Base-by-base conservation (phyloP, 1,140 invertebrate species). In the Caenorhabditis brenneri region DNA sequence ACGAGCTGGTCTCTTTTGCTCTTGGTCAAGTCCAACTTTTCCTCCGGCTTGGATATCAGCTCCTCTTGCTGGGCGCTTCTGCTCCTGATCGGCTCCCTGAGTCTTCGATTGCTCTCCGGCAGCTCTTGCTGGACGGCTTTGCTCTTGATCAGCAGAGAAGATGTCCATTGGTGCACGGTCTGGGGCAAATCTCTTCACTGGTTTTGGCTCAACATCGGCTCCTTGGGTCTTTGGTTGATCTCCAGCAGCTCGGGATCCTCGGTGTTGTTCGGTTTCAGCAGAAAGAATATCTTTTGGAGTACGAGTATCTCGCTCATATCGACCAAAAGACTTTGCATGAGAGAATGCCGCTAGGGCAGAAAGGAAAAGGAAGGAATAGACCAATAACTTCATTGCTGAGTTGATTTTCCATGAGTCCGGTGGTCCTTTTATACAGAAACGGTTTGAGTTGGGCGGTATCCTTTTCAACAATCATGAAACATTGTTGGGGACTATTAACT, bases 311-410 rank as follows among this genome's bases (percentile, higher is more conserved):
- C 10, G 49, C n/a, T n/a, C n/a, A n/a, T n/a, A n/a, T n/a, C 19
- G 48, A 10, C 48, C 48, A 19, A 51, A 3, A 19, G 48, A 51
- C n/a, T 19, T 51, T 10, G 58, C 29, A 65, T 65, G 58, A 2
- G 58, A 65, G n/a, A 19, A 65, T 5, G 36, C 58, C 29, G 58
- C 58, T 4, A 65, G 19, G 10, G 31, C 58, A 31, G 58, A 33
- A 65, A 65, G 58, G 29, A 33, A 65, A 65, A 65, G 31, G 58
- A 65, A 65, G 29, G 58, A 36, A 19, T 27, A 65, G 31, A 65
- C 58, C 58, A 65, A 24, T n/a, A 65, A 65, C 58, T 65, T 65
- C 58, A 65, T 65, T 65, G 58, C 31, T 65, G 58, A 36, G 19
- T 36, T 65, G 58, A 65, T 16, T 33, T 65, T n/a, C 15, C 19